Conservation (phyloP, 2,888 invertebrate genomes). For the Ptilodon capucinus region DNA sequence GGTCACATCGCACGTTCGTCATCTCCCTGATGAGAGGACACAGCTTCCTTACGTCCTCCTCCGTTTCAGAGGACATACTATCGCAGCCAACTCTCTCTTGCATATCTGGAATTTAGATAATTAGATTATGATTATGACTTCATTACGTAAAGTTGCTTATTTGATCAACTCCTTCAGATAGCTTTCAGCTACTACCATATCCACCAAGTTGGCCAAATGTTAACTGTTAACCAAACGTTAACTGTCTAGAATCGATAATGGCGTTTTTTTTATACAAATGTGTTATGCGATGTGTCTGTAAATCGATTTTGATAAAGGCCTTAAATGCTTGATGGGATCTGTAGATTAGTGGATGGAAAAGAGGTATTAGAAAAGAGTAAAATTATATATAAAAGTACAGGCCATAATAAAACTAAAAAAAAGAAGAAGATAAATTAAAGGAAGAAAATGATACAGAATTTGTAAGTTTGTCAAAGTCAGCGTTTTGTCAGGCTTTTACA, state of each 20-base stretch:
- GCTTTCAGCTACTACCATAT: too few species aligned
- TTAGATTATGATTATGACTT: not conserved
- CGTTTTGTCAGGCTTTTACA: not conserved
- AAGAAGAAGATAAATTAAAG: not conserved
- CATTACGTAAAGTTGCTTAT: too few species aligned
- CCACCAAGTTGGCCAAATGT: too few species aligned
- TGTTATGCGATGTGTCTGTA: too few species aligned
- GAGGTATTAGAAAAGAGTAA: too few species aligned
- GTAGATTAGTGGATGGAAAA: too few species aligned
- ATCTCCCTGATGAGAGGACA: constrained; percentile 53
- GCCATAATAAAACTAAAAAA: not conserved
- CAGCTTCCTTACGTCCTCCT: constrained; percentile 64
- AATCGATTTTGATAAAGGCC: too few species aligned
- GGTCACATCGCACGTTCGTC: constrained; percentile 64
- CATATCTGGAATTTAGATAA: constrained; percentile 50
- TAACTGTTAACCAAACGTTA: too few species aligned
- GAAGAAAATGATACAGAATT: not conserved
- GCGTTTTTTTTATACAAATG: too few species aligned
- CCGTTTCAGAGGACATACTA: constrained; percentile 67
- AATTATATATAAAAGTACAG: not conserved
- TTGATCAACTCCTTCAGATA: too few species aligned
- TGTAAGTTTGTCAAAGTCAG: not conserved
- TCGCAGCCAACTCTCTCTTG: constrained; percentile 59
- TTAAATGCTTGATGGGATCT: too few species aligned
- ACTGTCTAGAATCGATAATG: too few species aligned